phyloP scores from a whole-genome alignment of 2,113 vertebrate species.

The Phaetusa simplex region DNA sequence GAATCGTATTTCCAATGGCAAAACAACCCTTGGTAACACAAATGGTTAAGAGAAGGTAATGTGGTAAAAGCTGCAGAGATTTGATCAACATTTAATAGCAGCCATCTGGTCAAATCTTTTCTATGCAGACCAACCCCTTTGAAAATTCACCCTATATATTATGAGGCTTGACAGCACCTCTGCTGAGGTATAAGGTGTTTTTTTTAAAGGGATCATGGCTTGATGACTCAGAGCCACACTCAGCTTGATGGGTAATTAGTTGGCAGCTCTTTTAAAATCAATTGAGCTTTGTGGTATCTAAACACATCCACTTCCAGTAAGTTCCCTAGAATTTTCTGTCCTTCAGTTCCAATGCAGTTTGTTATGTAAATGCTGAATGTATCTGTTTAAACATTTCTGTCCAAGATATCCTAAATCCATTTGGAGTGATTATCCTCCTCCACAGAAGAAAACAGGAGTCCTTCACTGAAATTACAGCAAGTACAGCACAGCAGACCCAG shows the following conservation, averaged over 20 bases:
- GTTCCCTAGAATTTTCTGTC: constrained; percentile 4
- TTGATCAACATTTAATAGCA: not conserved
- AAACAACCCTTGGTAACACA: not conserved
- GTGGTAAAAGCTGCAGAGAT: not conserved
- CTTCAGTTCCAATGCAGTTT: not conserved
- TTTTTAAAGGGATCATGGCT: not conserved
- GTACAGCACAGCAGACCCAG: not conserved
- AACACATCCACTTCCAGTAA: constrained; percentile 37
- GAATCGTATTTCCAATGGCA: not conserved
- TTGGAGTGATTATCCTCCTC: not conserved
- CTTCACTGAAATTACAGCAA: not conserved
- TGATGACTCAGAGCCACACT: constrained; percentile 30
- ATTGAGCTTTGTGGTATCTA: constrained; percentile 22
- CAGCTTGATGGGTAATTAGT: constrained; percentile 27
- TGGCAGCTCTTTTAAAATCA: constrained; percentile 52
- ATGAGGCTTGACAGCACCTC: not conserved
- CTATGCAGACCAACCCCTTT: not conserved
- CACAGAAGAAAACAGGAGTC: not conserved
- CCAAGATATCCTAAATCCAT: not conserved
- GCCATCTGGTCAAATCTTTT: not conserved
- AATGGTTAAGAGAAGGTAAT: not conserved
- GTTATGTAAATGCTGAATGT: not conserved
- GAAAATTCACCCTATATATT: not conserved
- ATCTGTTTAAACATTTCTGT: not conserved
- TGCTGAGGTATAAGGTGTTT: not conserved